Conservation (phyloP, 1,140 invertebrate species). For the Drosophila sproati region DNA sequence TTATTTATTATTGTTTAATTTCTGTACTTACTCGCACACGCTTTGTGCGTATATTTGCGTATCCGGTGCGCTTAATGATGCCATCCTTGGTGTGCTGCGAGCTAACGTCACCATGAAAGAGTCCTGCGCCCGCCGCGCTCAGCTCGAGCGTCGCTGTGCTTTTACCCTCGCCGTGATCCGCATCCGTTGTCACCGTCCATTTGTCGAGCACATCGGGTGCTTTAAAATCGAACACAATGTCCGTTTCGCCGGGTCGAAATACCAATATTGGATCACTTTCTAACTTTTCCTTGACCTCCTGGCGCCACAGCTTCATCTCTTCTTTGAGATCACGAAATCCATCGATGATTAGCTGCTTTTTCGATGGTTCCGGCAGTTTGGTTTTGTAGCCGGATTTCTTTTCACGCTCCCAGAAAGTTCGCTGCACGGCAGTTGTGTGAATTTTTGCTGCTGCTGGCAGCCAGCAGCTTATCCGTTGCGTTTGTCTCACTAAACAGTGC, state of each 20-base stretch:
- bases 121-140: slow-evolving; percentile 88
- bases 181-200: slow-evolving; percentile 91
- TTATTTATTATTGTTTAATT: neutral
- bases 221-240: slow-evolving; percentile 90
- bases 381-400: slow-evolving; percentile 88
- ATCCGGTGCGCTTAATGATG: slow-evolving; percentile 89
- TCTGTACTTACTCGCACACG: slow-evolving; percentile 86
- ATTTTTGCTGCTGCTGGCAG: slow-evolving; percentile 44
- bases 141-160: slow-evolving; percentile 89
- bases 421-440: slow-evolving; percentile 67
- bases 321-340: slow-evolving; percentile 88
- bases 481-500: slow-evolving; percentile 55
- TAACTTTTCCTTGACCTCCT: slow-evolving; percentile 89
- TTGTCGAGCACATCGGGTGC: slow-evolving; percentile 87
- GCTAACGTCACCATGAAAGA: slow-evolving; percentile 91
- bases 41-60: slow-evolving; percentile 90
- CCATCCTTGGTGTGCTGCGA: slow-evolving; percentile 92
- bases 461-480: slow-evolving; percentile 42
- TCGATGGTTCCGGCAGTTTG: slow-evolving; percentile 84
- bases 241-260: slow-evolving; percentile 88
- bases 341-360: slow-evolving; percentile 86
- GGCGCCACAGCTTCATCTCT: slow-evolving; percentile 88
- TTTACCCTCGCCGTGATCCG: slow-evolving; percentile 91
- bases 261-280: slow-evolving; percentile 87
- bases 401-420: slow-evolving; percentile 87